Conservation (phyloP, 2,113 vertebrate genomes). For the Gobio gobio region DNA sequence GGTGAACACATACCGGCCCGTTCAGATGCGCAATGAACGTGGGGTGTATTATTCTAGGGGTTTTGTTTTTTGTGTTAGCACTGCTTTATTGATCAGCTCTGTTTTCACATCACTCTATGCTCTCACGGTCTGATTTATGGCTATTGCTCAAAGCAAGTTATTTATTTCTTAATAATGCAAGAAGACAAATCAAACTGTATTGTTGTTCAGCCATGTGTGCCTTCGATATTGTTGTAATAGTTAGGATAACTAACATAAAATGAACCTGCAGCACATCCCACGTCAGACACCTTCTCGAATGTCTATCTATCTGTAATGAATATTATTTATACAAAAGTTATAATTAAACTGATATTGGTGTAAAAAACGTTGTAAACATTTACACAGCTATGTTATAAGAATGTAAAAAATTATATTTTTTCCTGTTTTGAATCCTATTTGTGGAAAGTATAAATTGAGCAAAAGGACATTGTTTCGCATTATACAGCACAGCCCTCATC, state of each 20-base stretch:
- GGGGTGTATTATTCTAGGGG: conserved; percentile 65
- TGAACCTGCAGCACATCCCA: neutral
- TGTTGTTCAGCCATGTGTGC: neutral
- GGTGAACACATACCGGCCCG: conserved; percentile 64
- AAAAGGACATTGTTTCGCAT: neutral
- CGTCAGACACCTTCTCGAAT: neutral
- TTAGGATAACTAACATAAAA: too few relatives aligned
- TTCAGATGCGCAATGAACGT: conserved; percentile 65
- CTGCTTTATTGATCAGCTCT: conserved; percentile 48
- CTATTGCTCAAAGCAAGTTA: neutral
- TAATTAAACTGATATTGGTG: neutral
- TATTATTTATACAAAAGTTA: neutral
- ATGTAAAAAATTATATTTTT: neutral
- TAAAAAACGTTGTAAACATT: neutral
- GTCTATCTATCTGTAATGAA: neutral
- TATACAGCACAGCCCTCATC: neutral
- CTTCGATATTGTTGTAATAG: too few relatives aligned
- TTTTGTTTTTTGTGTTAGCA: conserved; percentile 36
- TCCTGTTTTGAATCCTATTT: neutral
- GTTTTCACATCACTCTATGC: conserved; percentile 49
- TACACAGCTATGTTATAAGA: too few relatives aligned
- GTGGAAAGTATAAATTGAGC: neutral
- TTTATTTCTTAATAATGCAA: neutral
- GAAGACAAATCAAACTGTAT: neutral
- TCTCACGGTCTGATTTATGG: conserved; percentile 1